Evolutionary conservation across 1,140 invertebrate genomes (phyloP).

Genomic region (Drosophila elegans): DNA sequence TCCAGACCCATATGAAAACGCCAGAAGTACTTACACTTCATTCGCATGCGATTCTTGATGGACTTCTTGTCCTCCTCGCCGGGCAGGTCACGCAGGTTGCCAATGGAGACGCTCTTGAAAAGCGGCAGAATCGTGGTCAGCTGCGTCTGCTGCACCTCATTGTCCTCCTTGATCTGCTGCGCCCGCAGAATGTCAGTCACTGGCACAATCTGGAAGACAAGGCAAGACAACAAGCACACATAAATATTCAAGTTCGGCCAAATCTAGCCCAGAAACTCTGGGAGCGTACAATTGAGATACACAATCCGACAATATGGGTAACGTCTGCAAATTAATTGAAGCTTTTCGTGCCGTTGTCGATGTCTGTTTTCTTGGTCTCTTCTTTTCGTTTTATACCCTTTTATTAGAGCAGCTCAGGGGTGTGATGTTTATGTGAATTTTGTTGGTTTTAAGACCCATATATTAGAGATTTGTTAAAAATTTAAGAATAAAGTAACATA

Average conservation of each 20-base stretch:
- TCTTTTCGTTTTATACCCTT: conserved; percentile 10
- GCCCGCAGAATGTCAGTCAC: conserved; percentile 78
- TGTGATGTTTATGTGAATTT: neutral
- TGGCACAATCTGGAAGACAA: conserved; percentile 73
- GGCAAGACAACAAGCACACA: conserved; percentile 23
- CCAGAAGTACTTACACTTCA: conserved; percentile 66
- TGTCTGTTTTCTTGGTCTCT: conserved; percentile 15
- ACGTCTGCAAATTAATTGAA: conserved; percentile 71
- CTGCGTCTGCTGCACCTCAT: conserved; percentile 62
- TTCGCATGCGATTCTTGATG: conserved; percentile 72
- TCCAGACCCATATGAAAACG: neutral
- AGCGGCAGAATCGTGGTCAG: conserved; percentile 62
- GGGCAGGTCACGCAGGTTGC: conserved; percentile 74
- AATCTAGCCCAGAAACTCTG: conserved; percentile 6
- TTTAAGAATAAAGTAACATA: too few relatives aligned
- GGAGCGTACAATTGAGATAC: conserved; percentile 56
- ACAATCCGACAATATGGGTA: conserved; percentile 47
- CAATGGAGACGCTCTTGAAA: conserved; percentile 78
- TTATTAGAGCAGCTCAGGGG: neutral
- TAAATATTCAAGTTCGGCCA: conserved; percentile 27
- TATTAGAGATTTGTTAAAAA: too few relatives aligned
- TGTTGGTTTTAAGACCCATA: too few relatives aligned
- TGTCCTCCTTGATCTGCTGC: conserved; percentile 74
- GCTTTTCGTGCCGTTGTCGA: conserved; percentile 61
- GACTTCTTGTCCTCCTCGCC: conserved; percentile 80